Evolutionary conservation across 2,888 invertebrate species (phyloP), one percentile per base, ranked within the genome.

Genomic region (Xestia c-nigrum): DNA sequence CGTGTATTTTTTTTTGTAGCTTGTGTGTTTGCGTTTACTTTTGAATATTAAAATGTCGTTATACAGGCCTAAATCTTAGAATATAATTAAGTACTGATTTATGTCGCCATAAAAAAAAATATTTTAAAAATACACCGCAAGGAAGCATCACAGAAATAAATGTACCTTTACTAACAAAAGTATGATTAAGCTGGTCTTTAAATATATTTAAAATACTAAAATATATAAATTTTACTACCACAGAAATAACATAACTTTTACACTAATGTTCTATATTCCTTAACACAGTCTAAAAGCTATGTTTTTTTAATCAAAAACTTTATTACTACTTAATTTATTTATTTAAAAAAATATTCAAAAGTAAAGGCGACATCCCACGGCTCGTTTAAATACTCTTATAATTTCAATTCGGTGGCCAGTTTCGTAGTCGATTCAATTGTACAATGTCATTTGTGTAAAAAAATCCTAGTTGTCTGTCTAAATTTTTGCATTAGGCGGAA

Each of bases 371-470:
- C 55, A 61, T 63, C 59, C 12, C 67, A 64, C 67, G 40, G 74
- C 72, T 71, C 72, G 59, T 72, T 43, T 87, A 89, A 89, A 90
- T 90, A 89, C 88, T 89, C 88, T 83, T 83, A 50, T 85, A 80
- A 70, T 90, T 91, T 84, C 78, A 67, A 89, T 89, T 92, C 88
- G 89, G 91, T 94, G 95, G 95, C 95, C 95, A 95, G 95, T 95
- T 92, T 89, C 86, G 88, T 91, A 90, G 90, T 90, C 80, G 88
- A 89, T 90, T 90, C 89, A 89, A 87, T 77, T 93, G 92, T 94
- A 92, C 91, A 92, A 92, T 91, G 93, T 90, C 91, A 89, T 89
- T 89, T 92, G 92, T 89, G 90, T 93, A 93, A 94, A 90, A 87
- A 89, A 90, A 88, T 90, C 47, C 72, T 85, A 92, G 91, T 91